These are phyloP conservation scores for Mionectes macconnelli DNA, from an alignment of 2,113 vertebrate species.

Conservation along the genomic window DNA sequence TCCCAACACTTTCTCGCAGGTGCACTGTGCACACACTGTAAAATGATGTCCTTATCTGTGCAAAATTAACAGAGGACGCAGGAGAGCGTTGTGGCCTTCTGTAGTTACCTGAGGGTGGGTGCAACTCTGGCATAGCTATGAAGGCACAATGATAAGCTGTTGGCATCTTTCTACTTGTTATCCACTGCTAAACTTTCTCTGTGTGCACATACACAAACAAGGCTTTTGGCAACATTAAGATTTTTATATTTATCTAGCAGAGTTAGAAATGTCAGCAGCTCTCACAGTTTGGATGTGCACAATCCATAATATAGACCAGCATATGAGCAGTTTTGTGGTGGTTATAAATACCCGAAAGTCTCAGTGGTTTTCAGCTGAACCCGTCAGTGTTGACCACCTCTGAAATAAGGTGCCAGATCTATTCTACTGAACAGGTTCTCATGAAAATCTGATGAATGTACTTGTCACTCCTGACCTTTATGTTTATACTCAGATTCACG, in stretches of 20 bases:
- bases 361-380: background rate
- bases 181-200: background rate
- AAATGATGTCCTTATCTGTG: accelerated
- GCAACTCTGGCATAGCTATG: background rate
- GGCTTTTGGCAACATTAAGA: background rate
- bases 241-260: background rate
- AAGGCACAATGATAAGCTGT: background rate
- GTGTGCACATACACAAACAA: accelerated
- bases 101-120: too few species aligned
- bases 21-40: accelerated
- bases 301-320: background rate
- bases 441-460: conserved; percentile 38
- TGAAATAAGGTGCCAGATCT: conserved; percentile 1
- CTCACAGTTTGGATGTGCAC: background rate
- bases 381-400: background rate
- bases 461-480: conserved; percentile 60
- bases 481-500: background rate
- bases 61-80: background rate
- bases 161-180: background rate
- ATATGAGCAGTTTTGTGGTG: background rate
- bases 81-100: background rate
- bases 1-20: background rate
- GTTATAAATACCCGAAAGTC: background rate
- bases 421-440: background rate
- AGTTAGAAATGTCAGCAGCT: background rate